phyloP scores from a whole-genome alignment of 2,113 vertebrate species.

The Hucho hucho region DNA sequence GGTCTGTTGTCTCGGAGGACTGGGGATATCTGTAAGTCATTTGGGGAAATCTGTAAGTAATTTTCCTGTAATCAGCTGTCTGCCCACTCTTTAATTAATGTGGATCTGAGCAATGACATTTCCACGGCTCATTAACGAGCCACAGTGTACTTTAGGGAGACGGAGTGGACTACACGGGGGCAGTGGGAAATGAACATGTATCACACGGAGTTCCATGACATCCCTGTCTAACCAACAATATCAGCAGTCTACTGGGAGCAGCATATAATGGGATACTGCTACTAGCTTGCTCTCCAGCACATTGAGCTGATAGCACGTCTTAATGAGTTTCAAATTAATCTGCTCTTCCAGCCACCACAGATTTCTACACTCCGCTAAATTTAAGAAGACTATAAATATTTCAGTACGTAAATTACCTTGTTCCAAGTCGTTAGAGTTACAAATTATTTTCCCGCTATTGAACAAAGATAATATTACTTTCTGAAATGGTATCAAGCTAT shows the following conservation, averaged over 20 bases:
- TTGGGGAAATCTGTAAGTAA: slow-evolving; percentile 32
- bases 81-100: slow-evolving; percentile 60
- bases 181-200: slow-evolving; percentile 23
- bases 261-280: neutral
- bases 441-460: slow-evolving; percentile 37
- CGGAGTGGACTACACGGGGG: slow-evolving; percentile 32
- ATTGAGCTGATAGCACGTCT: slow-evolving; percentile 30
- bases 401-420: slow-evolving; percentile 49
- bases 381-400: slow-evolving; percentile 61
- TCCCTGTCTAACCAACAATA: slow-evolving; percentile 29
- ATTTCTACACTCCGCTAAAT: slow-evolving; percentile 45
- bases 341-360: slow-evolving; percentile 34
- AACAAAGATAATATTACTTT: slow-evolving; percentile 37
- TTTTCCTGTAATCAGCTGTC: slow-evolving; percentile 66
- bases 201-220: slow-evolving; percentile 14
- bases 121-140: slow-evolving; percentile 58
- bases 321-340: slow-evolving; percentile 57
- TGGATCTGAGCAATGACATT: slow-evolving; percentile 58
- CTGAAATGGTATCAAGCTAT: slow-evolving; percentile 7
- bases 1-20: slow-evolving; percentile 40
- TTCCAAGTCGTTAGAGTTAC: slow-evolving; percentile 37
- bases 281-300: neutral
- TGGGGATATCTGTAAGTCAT: slow-evolving; percentile 42
- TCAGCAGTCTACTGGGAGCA: slow-evolving; percentile 12
- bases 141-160: slow-evolving; percentile 37